Evolutionary conservation across 2,797 vertebrate genomes (phyloP), one percentile per base, ranked within the genome.

Genomic region (Pipistrellus pygmaeus): DNA sequence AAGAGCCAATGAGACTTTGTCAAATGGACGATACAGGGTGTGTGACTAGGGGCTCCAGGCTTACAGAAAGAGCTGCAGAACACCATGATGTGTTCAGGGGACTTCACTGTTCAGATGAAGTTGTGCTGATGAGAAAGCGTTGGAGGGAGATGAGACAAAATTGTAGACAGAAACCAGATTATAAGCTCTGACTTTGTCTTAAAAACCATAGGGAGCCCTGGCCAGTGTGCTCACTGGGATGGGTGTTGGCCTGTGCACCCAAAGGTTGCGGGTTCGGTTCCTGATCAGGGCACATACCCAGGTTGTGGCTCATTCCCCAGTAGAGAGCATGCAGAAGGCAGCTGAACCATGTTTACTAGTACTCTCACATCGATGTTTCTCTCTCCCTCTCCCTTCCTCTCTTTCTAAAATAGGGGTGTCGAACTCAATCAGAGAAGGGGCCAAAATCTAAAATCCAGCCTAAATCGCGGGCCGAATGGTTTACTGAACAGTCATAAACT

Each of bases 1-100:
- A 82, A 94, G 64, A 88, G 85, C 66, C 68, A 78, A 55, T 51
- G 35, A 60, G 46, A 77, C 69, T 88, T 88, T 85, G n/a, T 86
- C 83, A 35, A 57, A 66, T 83, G 71, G n/a, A 86, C 62, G 32
- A 53, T 30, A n/a, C 8, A 9, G 15, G 38, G 38, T 32, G 2
- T 92, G 14, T 35, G 51, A 41, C 76, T 20, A 44, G 18, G n/a
- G 62, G 77, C 55, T 72, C 82, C 14, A 76, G 20, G 10, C 21
- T 48, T 78, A 35, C 5, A 60, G 78, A 93, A 86, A 48, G 48
- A 76, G 60, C 69, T 80, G 20, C 23, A 77, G 60, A 73, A 87
- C 38, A 55, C 60, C 46, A 15, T 21, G 5, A 72, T n/a, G 8
- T 80, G 60, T 88, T 90, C 51, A 62, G 53, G 35, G 32, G 77